phyloP scores from a whole-genome alignment of 1,140 invertebrate species.

The Bombus picipes region DNA sequence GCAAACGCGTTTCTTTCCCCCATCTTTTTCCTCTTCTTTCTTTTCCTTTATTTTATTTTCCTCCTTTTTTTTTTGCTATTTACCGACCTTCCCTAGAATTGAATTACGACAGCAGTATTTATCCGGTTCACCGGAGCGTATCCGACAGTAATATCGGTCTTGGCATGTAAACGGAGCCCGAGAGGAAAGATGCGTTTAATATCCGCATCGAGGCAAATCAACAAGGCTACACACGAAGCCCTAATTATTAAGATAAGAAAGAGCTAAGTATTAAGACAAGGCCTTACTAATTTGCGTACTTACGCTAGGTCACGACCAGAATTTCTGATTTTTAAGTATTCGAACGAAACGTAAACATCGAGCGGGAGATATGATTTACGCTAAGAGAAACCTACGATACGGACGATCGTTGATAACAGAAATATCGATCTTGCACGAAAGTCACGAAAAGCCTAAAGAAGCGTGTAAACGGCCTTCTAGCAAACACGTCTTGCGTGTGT shows the following conservation, averaged over 20 bases:
- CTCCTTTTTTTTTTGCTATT: conserved; percentile 6
- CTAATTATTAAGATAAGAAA: not conserved
- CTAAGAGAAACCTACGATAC: not conserved
- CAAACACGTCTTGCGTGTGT: not conserved
- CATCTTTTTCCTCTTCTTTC: not conserved
- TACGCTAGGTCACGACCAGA: not conserved
- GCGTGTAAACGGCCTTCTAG: conserved; percentile 14
- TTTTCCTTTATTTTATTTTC: not conserved
- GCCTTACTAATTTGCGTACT: not conserved
- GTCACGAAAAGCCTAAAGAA: conserved; percentile 10
- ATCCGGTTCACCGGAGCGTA: conserved; percentile 67
- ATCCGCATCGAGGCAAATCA: conserved; percentile 13
- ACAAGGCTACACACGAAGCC: not conserved
- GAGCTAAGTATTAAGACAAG: too few species aligned
- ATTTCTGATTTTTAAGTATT: not conserved
- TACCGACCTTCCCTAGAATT: conserved; percentile 49
- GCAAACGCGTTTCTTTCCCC: not conserved
- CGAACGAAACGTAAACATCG: not conserved
- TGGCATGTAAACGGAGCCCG: conserved; percentile 41
- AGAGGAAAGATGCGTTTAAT: conserved; percentile 43
- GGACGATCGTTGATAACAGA: conserved; percentile 29
- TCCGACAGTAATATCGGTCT: conserved; percentile 57
- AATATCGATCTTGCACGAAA: conserved; percentile 44
- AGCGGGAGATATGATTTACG: too few species aligned
- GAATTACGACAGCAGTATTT: conserved; percentile 62